A percentile compares a stretch with the other conserved stretches of the same genome.
These are phyloP conservation scores for Aurelia sp. DNA, from an alignment of 30 jellyfish, hydroid and myxozoan genomes.

Conservation along the genomic window DNA sequence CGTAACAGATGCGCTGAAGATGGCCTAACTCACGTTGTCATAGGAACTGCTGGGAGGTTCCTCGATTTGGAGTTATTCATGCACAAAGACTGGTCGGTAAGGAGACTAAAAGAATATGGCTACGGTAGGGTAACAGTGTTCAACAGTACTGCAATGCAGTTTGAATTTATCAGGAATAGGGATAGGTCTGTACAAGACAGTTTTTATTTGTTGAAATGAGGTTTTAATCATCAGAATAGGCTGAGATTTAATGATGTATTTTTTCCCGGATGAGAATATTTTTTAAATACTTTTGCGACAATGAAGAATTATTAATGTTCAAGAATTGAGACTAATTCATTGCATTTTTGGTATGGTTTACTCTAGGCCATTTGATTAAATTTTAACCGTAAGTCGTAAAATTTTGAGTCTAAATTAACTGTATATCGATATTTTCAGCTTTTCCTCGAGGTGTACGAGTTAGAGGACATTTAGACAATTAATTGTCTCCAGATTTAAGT, in stretches of 20 bases:
- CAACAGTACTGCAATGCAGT: conserved; percentile 70
- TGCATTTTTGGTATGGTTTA: too few relatives aligned
- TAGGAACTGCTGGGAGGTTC: conserved; percentile 89
- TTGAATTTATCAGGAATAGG: conserved; percentile 69
- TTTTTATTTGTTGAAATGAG: conserved; percentile 63
- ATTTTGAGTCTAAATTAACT: too few relatives aligned
- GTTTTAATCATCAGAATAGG: too few relatives aligned
- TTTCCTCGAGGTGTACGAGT: too few relatives aligned
- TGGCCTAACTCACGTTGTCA: conserved; percentile 81
- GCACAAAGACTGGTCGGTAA: conserved; percentile 76
- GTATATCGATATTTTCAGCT: too few relatives aligned
- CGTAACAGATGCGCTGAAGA: conserved; percentile 73
- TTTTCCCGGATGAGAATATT: not conserved
- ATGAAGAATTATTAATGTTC: too few relatives aligned
- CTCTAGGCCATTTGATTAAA: too few relatives aligned
- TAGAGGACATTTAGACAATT: too few relatives aligned
- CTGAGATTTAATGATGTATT: not conserved
- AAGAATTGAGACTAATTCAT: too few relatives aligned
- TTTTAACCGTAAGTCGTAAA: too few relatives aligned
- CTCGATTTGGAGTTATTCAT: conserved; percentile 69
- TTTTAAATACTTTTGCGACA: not conserved
- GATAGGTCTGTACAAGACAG: conserved; percentile 63
- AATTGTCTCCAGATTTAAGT: too few relatives aligned
- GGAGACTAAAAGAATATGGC: conserved; percentile 77
- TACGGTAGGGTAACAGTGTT: conserved; percentile 76